Evolutionary conservation across 1,140 invertebrate species (phyloP), one percentile per base, ranked within the genome.

Genomic region (Pygmarrhopalites habei): DNA sequence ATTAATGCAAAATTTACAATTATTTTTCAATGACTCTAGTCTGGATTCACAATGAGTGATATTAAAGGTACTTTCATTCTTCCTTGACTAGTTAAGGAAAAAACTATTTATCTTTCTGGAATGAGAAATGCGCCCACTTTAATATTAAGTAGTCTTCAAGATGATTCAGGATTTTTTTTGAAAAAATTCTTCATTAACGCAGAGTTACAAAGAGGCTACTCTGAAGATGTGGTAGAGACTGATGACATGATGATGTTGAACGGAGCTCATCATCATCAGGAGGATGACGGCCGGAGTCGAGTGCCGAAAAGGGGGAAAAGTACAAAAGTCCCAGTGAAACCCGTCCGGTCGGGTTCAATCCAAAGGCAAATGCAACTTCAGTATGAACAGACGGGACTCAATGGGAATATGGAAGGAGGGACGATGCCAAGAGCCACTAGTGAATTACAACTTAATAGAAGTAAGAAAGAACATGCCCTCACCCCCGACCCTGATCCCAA

Each of bases 21-120:
- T n/a, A n/a, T n/a, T n/a, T n/a, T n/a, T n/a, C n/a, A n/a, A n/a
- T n/a, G n/a, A n/a, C n/a, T n/a, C n/a, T n/a, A n/a, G 51, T 90
- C 89, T 62, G 91, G 91, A 10, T 94, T 95, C 73, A 90, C 88
- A 28, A 92, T 94, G 85, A 92, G 85, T 69, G 92, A 95, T 72
- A 90, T 95, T 46, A 94, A 94, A 84, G 90, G 88, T 88, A 75
- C 66, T 46, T 58, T 21, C 51, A 23, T 30, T n/a, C 15, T 12
- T 58, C 28, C 23, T 30, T 23, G 10, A 12, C 47, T n/a, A n/a
- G n/a, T n/a, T n/a, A n/a, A n/a, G n/a, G n/a, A n/a, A n/a, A n/a
- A n/a, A n/a, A n/a, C n/a, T 41, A 41, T 41, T 41, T 41, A 12
- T 41, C 23, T n/a, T n/a, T n/a, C n/a, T n/a, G n/a, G n/a, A n/a